These are phyloP conservation scores for Penelope pileata DNA, from an alignment of 2,113 vertebrate genomes.

Conservation along the genomic window DNA sequence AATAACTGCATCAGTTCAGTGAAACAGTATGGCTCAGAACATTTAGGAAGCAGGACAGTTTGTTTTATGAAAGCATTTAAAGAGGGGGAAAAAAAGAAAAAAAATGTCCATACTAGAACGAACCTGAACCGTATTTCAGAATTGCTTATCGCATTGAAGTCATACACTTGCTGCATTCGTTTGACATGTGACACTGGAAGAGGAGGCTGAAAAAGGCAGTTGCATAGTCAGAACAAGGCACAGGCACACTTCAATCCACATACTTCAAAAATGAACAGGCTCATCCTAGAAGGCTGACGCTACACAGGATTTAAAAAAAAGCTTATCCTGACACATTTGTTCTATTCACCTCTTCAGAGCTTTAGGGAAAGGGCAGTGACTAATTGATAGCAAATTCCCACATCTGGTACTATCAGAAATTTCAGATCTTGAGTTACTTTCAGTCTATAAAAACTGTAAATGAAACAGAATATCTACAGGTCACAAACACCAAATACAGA, in stretches of 20 bases:
- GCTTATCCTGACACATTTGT: background rate
- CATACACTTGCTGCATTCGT: constrained; percentile 92
- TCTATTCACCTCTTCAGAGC: background rate
- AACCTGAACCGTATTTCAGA: constrained; percentile 94
- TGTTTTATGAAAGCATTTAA: background rate
- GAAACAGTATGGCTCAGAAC: background rate
- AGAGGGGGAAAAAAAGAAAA: too few species aligned
- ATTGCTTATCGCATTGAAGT: constrained; percentile 86
- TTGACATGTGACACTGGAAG: constrained; percentile 88
- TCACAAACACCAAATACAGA: background rate
- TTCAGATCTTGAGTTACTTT: background rate
- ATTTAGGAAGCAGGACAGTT: background rate
- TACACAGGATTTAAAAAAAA: background rate
- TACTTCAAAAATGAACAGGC: background rate
- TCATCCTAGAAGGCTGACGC: background rate
- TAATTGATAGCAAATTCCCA: background rate
- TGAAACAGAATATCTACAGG: background rate
- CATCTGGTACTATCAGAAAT: background rate
- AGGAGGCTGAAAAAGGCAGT: constrained; percentile 77
- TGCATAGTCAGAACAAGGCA: background rate
- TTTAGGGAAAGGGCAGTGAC: background rate
- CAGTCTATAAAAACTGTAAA: too few species aligned
- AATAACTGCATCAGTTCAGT: background rate
- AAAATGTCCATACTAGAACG: background rate
- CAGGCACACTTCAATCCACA: background rate